Percentiles rank a stretch among this genome's conserved stretches.
These are phyloP conservation scores for Atethmia centrago DNA, from an alignment of 2,888 invertebrate genomes.

Conservation along the genomic window DNA sequence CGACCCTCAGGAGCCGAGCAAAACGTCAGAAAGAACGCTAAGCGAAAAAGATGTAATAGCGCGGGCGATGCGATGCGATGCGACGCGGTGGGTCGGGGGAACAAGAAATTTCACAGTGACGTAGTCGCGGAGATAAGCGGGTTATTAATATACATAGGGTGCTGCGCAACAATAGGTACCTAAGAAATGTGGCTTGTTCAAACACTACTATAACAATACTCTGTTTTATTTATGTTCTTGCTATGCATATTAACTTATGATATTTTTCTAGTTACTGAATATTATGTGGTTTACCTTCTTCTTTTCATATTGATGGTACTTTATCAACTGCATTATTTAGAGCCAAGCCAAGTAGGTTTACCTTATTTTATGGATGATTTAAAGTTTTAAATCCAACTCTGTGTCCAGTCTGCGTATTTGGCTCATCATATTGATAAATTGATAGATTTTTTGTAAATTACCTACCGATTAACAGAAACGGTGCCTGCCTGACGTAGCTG, in stretches of 20 bases:
- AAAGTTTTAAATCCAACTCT: background rate
- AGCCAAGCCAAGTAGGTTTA: background rate
- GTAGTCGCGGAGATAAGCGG: background rate
- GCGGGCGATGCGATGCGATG: no score
- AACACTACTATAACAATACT: slow-evolving; percentile 4
- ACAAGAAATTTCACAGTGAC: no score
- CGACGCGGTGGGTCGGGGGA: background rate
- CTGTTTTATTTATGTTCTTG: slow-evolving; percentile 6
- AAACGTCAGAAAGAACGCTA: background rate
- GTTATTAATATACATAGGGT: background rate
- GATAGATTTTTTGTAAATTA: no score
- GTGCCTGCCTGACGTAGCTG: background rate
- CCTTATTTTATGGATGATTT: background rate
- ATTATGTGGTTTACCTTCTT: background rate
- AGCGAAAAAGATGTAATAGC: background rate
- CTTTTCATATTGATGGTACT: background rate
- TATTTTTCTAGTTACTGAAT: background rate
- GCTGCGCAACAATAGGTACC: slow-evolving; percentile 3
- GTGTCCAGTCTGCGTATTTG: no score
- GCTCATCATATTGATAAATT: background rate
- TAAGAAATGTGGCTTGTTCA: slow-evolving; percentile 7
- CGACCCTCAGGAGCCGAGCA: no score
- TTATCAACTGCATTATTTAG: background rate
- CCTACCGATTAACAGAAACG: background rate
- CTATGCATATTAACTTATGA: background rate